Evolutionary conservation across 2,113 vertebrate species (phyloP).

Genomic region (Nannobrachium achirus): DNA sequence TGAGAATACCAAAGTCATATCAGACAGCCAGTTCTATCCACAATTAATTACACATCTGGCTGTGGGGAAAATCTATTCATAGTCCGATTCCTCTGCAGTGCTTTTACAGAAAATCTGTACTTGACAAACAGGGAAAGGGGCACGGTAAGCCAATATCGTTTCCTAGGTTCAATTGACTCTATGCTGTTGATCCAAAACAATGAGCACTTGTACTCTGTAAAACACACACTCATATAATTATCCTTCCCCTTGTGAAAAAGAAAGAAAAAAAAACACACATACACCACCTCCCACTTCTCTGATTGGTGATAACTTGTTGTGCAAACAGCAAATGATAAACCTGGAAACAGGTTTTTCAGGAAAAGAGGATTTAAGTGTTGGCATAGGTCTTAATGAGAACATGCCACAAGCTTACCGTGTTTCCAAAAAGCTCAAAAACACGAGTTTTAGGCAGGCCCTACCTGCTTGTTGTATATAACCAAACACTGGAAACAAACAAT

Average conservation of each 20-base stretch:
- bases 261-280: not conserved
- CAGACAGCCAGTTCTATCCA: not conserved
- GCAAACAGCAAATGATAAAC: conserved; percentile 60
- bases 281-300: conserved; percentile 29
- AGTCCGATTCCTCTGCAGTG: not conserved
- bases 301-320: conserved; percentile 42
- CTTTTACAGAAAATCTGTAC: conserved; percentile 17
- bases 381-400: conserved; percentile 41
- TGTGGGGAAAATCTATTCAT: not conserved
- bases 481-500: conserved; percentile 21
- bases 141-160: conserved; percentile 37
- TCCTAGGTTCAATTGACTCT: conserved; percentile 37
- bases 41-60: not conserved
- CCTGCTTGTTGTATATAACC: conserved; percentile 34
- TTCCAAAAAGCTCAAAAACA: conserved; percentile 26
- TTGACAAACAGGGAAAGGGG: conserved; percentile 29
- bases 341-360: conserved; percentile 69
- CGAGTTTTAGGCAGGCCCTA: conserved; percentile 18
- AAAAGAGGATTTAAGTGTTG: conserved; percentile 43
- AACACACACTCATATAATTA: conserved; percentile 55
- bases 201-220: conserved; percentile 40
- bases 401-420: conserved; percentile 39
- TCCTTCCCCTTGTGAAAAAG: conserved; percentile 28
- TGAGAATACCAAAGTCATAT: too few species aligned
- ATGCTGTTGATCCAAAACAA: conserved; percentile 50